Conservation (phyloP, 2,113 vertebrate genomes). For the Sigmodon hispidus region DNA sequence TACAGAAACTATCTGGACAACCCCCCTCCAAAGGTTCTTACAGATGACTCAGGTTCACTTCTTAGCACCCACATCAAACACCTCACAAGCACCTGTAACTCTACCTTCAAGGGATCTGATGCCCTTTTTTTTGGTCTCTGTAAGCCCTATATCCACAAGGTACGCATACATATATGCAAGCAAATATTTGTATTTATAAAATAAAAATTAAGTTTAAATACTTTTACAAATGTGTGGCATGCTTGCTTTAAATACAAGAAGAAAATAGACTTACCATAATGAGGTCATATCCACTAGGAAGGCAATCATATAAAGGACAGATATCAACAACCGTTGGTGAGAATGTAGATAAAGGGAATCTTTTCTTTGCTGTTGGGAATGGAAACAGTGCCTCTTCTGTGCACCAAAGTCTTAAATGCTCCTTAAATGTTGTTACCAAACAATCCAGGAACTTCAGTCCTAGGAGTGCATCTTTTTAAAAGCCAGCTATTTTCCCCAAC, state of each 20-base stretch:
- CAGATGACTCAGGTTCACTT: too few relatives aligned
- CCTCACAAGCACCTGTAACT: too few relatives aligned
- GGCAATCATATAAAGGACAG: background rate
- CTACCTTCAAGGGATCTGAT: too few relatives aligned
- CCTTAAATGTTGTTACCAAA: background rate
- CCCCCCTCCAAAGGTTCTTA: too few relatives aligned
- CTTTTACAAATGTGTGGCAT: background rate
- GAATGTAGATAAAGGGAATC: background rate
- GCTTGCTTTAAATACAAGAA: background rate
- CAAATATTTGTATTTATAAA: too few relatives aligned
- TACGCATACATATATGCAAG: too few relatives aligned
- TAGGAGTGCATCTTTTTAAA: background rate
- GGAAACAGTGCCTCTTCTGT: too few relatives aligned
- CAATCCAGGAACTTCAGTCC: background rate
- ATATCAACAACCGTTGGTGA: too few relatives aligned
- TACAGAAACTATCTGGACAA: background rate
- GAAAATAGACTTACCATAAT: background rate
- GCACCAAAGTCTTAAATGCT: background rate
- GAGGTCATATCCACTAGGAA: background rate
- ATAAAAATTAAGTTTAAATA: background rate
- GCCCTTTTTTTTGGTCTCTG: too few relatives aligned
- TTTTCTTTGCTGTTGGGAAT: background rate
- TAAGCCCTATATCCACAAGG: too few relatives aligned
- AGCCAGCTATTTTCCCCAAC: background rate
- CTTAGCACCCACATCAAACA: too few relatives aligned